Evolutionary conservation across 2,113 vertebrate species (phyloP).

Genomic region (Eleginops maclovinus): DNA sequence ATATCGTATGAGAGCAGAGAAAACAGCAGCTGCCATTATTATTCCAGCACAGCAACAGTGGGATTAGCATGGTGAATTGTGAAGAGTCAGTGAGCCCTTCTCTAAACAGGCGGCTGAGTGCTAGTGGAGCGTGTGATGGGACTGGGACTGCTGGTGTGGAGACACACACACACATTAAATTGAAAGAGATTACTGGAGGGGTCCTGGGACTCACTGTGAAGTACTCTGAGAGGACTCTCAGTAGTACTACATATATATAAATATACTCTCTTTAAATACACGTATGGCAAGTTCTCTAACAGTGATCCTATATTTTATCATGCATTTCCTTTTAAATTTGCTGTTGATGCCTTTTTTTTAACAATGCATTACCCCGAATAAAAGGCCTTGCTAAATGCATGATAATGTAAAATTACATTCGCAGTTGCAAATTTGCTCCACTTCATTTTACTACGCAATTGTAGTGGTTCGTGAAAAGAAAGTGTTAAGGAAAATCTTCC

Average conservation of each 20-base stretch:
- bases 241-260: constrained; percentile 22
- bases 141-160: constrained; percentile 60
- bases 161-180: constrained; percentile 57
- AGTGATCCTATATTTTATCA: neutral
- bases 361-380: neutral
- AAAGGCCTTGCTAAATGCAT: neutral
- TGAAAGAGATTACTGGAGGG: constrained; percentile 74
- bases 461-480: too few relatives aligned
- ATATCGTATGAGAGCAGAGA: neutral
- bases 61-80: constrained; percentile 57
- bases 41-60: constrained; percentile 37
- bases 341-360: neutral
- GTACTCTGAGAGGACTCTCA: constrained; percentile 48
- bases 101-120: constrained; percentile 65
- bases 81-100: constrained; percentile 52
- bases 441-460: neutral
- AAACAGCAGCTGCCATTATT: constrained; percentile 28
- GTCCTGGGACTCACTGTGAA: constrained; percentile 62
- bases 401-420: neutral
- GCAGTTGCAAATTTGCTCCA: neutral
- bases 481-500: too few relatives aligned
- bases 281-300: too few relatives aligned
- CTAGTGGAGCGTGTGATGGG: constrained; percentile 69
- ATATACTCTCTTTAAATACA: neutral
- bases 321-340: neutral